These are phyloP conservation scores for Leucophora obtusa DNA, from an alignment of 2,888 invertebrate species.

Conservation along the genomic window DNA sequence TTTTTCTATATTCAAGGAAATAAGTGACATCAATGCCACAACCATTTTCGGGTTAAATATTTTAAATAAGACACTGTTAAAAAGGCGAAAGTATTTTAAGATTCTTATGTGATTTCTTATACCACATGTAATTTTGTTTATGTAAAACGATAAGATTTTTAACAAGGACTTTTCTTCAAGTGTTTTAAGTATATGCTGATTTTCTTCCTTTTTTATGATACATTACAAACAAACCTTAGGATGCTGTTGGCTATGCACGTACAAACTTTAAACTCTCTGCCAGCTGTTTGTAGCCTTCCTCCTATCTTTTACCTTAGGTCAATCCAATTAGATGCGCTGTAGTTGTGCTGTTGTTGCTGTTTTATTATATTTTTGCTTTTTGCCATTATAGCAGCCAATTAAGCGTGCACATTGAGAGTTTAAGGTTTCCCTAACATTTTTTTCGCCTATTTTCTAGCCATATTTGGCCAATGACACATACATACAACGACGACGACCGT, in stretches of 20 bases:
- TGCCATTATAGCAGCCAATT: conserved; percentile 64
- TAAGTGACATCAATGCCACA: too few species aligned
- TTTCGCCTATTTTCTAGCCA: conserved; percentile 68
- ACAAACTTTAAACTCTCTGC: conserved; percentile 61
- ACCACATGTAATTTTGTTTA: conserved; percentile 27
- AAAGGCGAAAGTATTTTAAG: conserved; percentile 34
- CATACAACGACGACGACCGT: conserved; percentile 22
- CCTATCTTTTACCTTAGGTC: conserved; percentile 64
- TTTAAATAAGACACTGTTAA: conserved; percentile 25
- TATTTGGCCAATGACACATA: conserved; percentile 69
- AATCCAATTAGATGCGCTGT: conserved; percentile 69
- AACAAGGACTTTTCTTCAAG: conserved; percentile 46
- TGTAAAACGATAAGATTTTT: conserved; percentile 37
- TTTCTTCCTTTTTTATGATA: conserved; percentile 59
- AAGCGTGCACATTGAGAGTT: conserved; percentile 62
- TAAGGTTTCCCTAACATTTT: conserved; percentile 66
- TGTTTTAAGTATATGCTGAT: conserved; percentile 58
- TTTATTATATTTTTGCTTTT: conserved; percentile 48
- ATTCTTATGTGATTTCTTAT: conserved; percentile 24
- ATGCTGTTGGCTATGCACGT: conserved; percentile 64
- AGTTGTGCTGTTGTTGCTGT: conserved; percentile 37
- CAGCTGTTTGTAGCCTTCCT: conserved; percentile 59
- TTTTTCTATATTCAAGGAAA: too few species aligned
- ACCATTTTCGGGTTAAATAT: neutral
- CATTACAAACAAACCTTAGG: conserved; percentile 59